A percentile compares a stretch with the other conserved stretches of the same genome.
These are phyloP conservation scores for Silurus asotus DNA, from an alignment of 2,113 vertebrate species.

Conservation along the genomic window DNA sequence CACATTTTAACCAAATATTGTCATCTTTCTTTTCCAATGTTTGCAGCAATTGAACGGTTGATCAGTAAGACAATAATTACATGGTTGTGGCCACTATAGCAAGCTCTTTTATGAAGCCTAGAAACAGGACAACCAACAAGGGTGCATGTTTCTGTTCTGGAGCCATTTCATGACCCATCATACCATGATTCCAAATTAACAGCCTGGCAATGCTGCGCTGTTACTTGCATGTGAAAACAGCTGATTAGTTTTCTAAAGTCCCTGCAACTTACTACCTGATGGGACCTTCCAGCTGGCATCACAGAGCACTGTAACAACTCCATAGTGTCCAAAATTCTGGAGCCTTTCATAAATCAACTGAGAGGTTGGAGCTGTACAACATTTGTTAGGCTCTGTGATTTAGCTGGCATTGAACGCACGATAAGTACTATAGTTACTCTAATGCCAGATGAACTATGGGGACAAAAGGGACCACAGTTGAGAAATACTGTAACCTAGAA, in stretches of 20 bases:
- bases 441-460: slow-evolving; percentile 23
- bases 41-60: slow-evolving; percentile 63
- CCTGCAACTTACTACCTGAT: slow-evolving; percentile 14
- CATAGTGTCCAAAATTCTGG: not conserved
- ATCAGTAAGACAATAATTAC: slow-evolving; percentile 61
- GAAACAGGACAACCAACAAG: slow-evolving; percentile 29
- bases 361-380: slow-evolving; percentile 13
- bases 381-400: slow-evolving; percentile 53
- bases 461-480: slow-evolving; percentile 19
- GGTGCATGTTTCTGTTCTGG: slow-evolving; percentile 49
- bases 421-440: slow-evolving; percentile 5
- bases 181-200: slow-evolving; percentile 43
- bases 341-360: not conserved
- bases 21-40: slow-evolving; percentile 55
- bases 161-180: slow-evolving; percentile 52
- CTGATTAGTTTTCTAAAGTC: slow-evolving; percentile 29
- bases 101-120: slow-evolving; percentile 36
- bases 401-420: slow-evolving; percentile 44
- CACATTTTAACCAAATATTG: slow-evolving; percentile 43
- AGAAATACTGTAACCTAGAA: slow-evolving; percentile 48
- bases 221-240: slow-evolving; percentile 56
- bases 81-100: slow-evolving; percentile 45
- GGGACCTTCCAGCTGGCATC: slow-evolving; percentile 34
- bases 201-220: slow-evolving; percentile 45
- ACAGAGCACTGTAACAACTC: slow-evolving; percentile 47